Evolutionary conservation across 2,113 vertebrate species (phyloP), one percentile per base, ranked within the genome.

Genomic region (Chaetura pelagica): DNA sequence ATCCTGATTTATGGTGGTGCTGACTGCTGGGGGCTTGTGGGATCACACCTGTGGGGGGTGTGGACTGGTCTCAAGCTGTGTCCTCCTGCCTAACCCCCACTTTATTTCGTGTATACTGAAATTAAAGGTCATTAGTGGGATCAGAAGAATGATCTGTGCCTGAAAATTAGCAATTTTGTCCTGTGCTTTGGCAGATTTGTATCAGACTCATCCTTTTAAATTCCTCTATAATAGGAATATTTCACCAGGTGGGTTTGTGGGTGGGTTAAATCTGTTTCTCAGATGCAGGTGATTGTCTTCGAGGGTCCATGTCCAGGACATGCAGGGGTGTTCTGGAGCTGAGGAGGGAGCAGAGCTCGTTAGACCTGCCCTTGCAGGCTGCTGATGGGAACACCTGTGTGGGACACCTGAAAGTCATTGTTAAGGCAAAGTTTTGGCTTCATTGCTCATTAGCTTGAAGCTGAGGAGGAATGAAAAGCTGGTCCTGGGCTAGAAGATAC

Each of bases 141-240:
- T 3, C 0, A 1, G 52, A 35, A 49, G 62, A 16, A 12, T 0
- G 4, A 69, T 3, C 40, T 2, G 10, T 6, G 35, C 52, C 58
- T 4, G 48, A 9, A 61, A 54, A 55, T 3, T 0, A 2, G 17
- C 2, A 16, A 3, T 0, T 8, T 1, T 5, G 15, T 2, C 15
- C 3, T 0, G 30, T 57, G 52, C 42, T 19, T 38, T 20, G 34
- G 58, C 21, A 35, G 74, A 3, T 42, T 18, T 14, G 7, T 3
- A 7, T 13, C 75, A 29, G 8, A 2, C 2, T 2, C 1, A 3
- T 19, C 59, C 27, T 63, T 9, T 6, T 9, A 1, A 62, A 22
- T 38, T 22, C 58, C 52, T 22, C 46, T 12, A 2, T 1, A 4
- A 3, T 0, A 3, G 30, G n/a, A n/a, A 8, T 16, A n/a, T n/a